These are phyloP conservation scores for Onthophagus sagittarius DNA, from an alignment of 2,888 invertebrate genomes.

Conservation along the genomic window DNA sequence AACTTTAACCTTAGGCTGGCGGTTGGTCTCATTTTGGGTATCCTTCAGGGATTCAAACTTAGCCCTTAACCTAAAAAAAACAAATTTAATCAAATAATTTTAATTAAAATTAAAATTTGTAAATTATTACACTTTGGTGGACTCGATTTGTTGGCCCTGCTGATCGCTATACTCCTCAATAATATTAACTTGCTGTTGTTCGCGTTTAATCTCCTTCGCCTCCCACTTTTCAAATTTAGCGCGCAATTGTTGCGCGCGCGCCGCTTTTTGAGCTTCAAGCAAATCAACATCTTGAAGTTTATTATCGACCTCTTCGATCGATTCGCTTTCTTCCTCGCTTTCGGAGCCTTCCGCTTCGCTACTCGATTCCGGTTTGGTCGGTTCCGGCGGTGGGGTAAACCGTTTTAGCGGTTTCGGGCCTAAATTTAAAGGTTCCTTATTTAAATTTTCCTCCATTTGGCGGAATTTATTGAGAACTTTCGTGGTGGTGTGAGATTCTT, in stretches of 20 bases:
- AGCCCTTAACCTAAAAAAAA: constrained; percentile 65
- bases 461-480: constrained; percentile 87
- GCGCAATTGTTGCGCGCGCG: constrained; percentile 77
- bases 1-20: constrained; percentile 65
- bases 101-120: not conserved
- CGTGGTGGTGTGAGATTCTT: constrained; percentile 69
- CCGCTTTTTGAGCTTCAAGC: constrained; percentile 61
- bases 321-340: constrained; percentile 50
- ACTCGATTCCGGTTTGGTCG: constrained; percentile 40
- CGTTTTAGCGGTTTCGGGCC: constrained; percentile 80
- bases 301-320: constrained; percentile 48
- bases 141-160: constrained; percentile 77
- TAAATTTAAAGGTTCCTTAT: constrained; percentile 49
- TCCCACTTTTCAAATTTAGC: constrained; percentile 89
- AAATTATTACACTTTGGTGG: constrained; percentile 66
- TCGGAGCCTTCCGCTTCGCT: constrained; percentile 47
- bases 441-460: constrained; percentile 74
- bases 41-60: constrained; percentile 84
- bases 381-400: constrained; percentile 85
- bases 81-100: constrained; percentile 8
- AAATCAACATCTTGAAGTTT: constrained; percentile 40
- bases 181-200: constrained; percentile 47
- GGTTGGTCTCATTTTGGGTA: constrained; percentile 50
- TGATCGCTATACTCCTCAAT: constrained; percentile 50
- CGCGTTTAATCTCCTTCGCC: constrained; percentile 60